Base-by-base conservation (phyloP, 64 coral and sea anemone species). In the Cladopsammia gracilis region DNA sequence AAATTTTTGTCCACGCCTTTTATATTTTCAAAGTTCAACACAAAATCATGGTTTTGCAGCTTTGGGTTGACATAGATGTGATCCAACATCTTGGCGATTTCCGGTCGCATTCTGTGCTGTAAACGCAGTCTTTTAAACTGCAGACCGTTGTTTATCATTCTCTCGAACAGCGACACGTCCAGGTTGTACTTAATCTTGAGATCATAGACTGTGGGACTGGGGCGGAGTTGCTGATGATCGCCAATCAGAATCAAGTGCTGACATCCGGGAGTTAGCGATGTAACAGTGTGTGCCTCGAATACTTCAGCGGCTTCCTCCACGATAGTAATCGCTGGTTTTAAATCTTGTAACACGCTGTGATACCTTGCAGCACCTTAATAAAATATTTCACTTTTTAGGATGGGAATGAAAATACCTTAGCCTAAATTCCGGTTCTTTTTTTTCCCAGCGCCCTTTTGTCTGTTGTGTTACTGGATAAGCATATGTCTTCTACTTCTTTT, bases 231-330 rank as follows among this genome's bases (percentile, higher is more conserved):
- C 23, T 95, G 89, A 48, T 95, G 94, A 87, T 95, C 94, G 74
- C 94, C 94, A 91, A 95, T 95, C 58, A 95, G 76, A 92, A 95
- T 92, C 49, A 95, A 34, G 25, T 95, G 94, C 59, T 95, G 81
- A 52, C 94, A 95, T 69, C 62, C 89, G 20, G 72, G 81, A 18
- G 94, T 95, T 62, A 95, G 58, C 71, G 94, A 86, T 47, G 94
- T 95, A 13, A 95, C 83, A 48, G 86, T 95, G 74, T 95, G 94
- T 49, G 89, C 90, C 73, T 95, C 94, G 23, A 92, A 77, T 22
- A 95, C 94, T 79, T 95, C 94, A 86, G 94, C 94, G 20, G 94
- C 94, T 78, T 95, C 94, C 62, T 95, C 94, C 18, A 95, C 94
- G 6, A 95, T 83, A 16, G 94, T 95, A 71, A 95, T 91, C 42